phyloP scores from a whole-genome alignment of 2,888 invertebrate genomes.

The Noctua comes region DNA sequence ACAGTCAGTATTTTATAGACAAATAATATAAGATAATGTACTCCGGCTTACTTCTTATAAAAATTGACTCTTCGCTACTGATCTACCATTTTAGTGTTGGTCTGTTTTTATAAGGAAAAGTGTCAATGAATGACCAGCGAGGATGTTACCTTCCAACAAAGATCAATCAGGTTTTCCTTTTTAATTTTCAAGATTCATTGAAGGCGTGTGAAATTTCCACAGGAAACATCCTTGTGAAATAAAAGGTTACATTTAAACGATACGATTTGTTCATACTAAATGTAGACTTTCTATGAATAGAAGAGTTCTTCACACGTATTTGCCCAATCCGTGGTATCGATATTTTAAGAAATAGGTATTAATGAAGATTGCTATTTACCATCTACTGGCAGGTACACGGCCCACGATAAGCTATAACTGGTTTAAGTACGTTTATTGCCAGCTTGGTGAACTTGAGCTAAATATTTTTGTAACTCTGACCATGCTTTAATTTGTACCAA shows the following conservation, averaged over 20 bases:
- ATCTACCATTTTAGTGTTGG: too few species aligned
- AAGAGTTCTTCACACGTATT: background rate
- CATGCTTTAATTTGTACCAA: background rate
- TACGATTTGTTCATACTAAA: background rate
- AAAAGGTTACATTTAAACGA: slow-evolving; percentile 21
- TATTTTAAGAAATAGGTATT: background rate
- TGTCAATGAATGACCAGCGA: background rate
- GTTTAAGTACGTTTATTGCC: background rate
- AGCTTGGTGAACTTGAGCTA: slow-evolving; percentile 10
- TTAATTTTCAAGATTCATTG: slow-evolving; percentile 48
- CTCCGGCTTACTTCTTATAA: too few species aligned
- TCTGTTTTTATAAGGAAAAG: background rate
- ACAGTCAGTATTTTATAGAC: too few species aligned
- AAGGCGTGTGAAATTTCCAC: slow-evolving; percentile 18
- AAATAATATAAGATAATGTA: too few species aligned
- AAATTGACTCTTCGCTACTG: too few species aligned
- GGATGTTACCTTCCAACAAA: slow-evolving; percentile 7
- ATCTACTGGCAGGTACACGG: background rate
- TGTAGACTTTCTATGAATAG: background rate
- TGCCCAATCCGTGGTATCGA: background rate
- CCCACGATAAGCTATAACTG: background rate
- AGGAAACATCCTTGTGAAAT: slow-evolving; percentile 26
- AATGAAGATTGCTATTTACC: background rate
- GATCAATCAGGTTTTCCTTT: slow-evolving; percentile 30
- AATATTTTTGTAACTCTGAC: background rate